Evolutionary conservation across 2,113 vertebrate genomes (phyloP), one percentile per base, ranked within the genome.

Genomic region (Coryphaenoides rupestris): DNA sequence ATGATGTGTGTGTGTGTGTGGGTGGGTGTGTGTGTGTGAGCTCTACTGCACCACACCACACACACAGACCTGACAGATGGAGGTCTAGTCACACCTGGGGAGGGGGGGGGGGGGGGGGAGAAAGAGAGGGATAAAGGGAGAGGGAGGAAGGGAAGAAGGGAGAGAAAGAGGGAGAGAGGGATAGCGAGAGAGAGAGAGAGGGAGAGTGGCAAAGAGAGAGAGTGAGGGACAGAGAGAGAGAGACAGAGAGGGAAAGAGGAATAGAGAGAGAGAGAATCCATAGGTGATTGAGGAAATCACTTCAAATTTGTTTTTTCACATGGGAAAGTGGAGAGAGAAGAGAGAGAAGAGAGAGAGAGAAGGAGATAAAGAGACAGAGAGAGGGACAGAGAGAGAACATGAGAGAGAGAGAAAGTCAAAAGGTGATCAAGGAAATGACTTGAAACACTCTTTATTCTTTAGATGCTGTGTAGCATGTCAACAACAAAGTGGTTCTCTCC

Each of bases 51-150:
- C 13, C 67, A 64, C 67, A 58, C 63, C 67, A 62, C 59, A 58
- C 59, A 58, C 47, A 33, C 19, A 49, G 56, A 0, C 19, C 26
- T 68, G 64, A 64, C 71, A 74, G 71, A 68, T 74, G 70, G 66
- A 66, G 66, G 50, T 60, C 2, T 12, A 1, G 28, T 15, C 60
- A 68, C 61, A 67, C 47, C 57, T 56, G 23, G 45, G 50, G 16
- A 55, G 24, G 19, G 49, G 55, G 16, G 16, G 17, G 4, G 24
- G 19, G 49, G 55, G 16, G 16, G 17, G 4, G 16, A 22, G 21
- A 23, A 26, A 22, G 55, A 57, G 6, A 53, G 17, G 5, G n/a
- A 12, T 6, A 10, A 19, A 53, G 50, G 2, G 4, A 21, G 52
- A 10, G 52, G 26, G 10, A 55, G 23, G 62, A 21, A 19, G 15